Percentiles rank a stretch among this genome's conserved stretches.
Conservation (phyloP, 2,797 vertebrate genomes). For the Salarias fasciatus region DNA sequence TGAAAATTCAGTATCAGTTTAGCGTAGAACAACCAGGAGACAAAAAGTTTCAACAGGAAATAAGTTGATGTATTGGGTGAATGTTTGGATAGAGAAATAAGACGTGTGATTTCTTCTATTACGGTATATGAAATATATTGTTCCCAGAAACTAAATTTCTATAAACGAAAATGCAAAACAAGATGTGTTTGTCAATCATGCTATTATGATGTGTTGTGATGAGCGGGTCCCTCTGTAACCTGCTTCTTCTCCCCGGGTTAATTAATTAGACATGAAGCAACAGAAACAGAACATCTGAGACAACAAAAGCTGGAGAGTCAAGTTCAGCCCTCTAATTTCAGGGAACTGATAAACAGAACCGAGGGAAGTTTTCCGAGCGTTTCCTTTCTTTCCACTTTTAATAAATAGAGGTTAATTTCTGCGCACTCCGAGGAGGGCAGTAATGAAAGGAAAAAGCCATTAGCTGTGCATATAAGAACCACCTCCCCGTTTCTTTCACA, state of each 20-base stretch:
- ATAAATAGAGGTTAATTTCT: conserved; percentile 38
- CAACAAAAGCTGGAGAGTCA: background rate
- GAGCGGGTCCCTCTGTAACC: conserved; percentile 41
- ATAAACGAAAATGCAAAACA: too few species aligned
- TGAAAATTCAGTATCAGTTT: too few species aligned
- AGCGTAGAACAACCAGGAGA: too few species aligned
- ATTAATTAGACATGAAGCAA: conserved; percentile 72
- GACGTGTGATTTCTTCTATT: too few species aligned
- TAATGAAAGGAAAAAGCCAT: conserved; percentile 81
- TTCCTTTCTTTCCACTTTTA: conserved; percentile 16
- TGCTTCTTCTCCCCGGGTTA: conserved; percentile 33
- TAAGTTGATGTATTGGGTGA: too few species aligned
- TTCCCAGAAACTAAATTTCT: too few species aligned
- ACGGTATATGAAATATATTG: too few species aligned
- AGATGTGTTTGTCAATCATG: too few species aligned
- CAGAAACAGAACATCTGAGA: conserved; percentile 48
- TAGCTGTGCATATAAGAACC: conserved; percentile 55
- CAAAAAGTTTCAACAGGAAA: too few species aligned
- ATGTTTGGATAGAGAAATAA: too few species aligned
- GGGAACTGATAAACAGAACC: background rate
- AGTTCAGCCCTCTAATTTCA: conserved; percentile 12
- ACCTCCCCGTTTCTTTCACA: conserved; percentile 39
- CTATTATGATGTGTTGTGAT: conserved; percentile 1
- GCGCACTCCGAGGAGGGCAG: conserved; percentile 59
- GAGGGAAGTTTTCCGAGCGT: conserved; percentile 20